Evolutionary conservation across 2,888 invertebrate genomes (phyloP).

Genomic region (Mongoloraphidia duomilia): DNA sequence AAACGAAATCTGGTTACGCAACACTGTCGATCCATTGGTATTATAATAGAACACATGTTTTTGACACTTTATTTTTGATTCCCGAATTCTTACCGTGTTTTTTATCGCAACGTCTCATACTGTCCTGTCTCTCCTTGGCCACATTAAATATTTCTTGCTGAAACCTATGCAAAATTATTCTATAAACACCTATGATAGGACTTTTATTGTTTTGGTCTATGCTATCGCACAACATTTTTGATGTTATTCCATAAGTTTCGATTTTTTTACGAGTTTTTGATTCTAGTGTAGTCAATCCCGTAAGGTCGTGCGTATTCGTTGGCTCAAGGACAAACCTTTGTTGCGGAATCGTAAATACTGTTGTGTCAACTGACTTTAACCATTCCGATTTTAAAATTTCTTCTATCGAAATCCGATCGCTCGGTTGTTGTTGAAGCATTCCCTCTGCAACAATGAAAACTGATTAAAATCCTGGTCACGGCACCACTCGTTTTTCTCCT

Average conservation of each 20-base stretch:
- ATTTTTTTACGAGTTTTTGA: constrained; percentile 36
- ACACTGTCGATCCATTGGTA: no score
- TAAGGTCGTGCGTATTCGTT: constrained; percentile 27
- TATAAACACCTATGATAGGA: constrained; percentile 53
- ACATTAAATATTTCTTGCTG: constrained; percentile 30
- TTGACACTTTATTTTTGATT: constrained; percentile 9
- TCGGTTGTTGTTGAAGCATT: constrained; percentile 22
- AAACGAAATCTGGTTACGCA: no score
- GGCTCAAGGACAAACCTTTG: constrained; percentile 31
- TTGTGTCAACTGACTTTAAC: constrained; percentile 21
- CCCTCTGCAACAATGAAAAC: constrained; percentile 19
- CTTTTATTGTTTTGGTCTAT: constrained; percentile 43
- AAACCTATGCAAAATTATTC: constrained; percentile 47
- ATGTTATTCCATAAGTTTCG: constrained; percentile 41
- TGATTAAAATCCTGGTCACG: no score
- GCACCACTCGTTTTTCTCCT: no score
- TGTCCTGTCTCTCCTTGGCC: constrained; percentile 3
- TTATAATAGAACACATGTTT: constrained; percentile 13
- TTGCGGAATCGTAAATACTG: constrained; percentile 15
- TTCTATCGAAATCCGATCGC: constrained; percentile 25
- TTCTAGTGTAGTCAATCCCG: constrained; percentile 30
- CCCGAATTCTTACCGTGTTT: constrained; percentile 10
- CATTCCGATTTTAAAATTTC: constrained; percentile 28
- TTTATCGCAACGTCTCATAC: constrained; percentile 7
- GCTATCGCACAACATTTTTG: constrained; percentile 39